Evolutionary conservation across 2,113 vertebrate species (phyloP).

Genomic region (Prinia subflava): DNA sequence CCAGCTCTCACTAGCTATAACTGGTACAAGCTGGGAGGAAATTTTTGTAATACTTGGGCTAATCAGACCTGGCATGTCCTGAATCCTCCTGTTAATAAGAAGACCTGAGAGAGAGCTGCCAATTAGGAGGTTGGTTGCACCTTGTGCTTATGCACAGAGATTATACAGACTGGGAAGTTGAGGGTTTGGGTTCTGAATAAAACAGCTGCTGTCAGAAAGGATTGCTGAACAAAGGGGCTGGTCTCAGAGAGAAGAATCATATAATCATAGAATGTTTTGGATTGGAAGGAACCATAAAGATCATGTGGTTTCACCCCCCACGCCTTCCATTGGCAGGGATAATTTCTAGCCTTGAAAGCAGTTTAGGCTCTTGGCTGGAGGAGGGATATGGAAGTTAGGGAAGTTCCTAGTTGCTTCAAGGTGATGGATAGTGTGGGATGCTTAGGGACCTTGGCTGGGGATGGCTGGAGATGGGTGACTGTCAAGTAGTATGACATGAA

Average conservation of each 20-base stretch:
- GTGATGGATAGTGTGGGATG: not conserved
- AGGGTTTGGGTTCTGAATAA: not conserved
- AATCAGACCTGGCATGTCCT: not conserved
- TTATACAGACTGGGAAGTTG: not conserved
- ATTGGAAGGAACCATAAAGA: not conserved
- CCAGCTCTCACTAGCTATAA: rapidly evolving
- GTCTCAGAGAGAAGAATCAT: not conserved
- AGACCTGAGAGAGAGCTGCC: not conserved
- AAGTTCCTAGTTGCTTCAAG: not conserved
- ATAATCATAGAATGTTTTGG: not conserved
- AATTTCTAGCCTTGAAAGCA: not conserved
- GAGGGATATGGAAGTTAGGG: not conserved
- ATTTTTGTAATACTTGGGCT: not conserved
- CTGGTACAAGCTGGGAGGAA: not conserved
- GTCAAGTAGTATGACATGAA: not conserved
- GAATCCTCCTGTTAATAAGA: not conserved
- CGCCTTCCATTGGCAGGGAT: not conserved
- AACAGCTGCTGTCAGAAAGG: not conserved
- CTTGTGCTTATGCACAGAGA: not conserved
- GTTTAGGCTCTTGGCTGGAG: not conserved
- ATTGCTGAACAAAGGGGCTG: not conserved
- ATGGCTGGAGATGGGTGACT: not conserved
- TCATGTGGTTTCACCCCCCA: rapidly evolving
- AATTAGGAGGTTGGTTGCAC: not conserved
- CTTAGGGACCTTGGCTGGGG: not conserved